These are phyloP conservation scores for Hetaerina titia DNA, from an alignment of 2,888 invertebrate species.

Conservation along the genomic window DNA sequence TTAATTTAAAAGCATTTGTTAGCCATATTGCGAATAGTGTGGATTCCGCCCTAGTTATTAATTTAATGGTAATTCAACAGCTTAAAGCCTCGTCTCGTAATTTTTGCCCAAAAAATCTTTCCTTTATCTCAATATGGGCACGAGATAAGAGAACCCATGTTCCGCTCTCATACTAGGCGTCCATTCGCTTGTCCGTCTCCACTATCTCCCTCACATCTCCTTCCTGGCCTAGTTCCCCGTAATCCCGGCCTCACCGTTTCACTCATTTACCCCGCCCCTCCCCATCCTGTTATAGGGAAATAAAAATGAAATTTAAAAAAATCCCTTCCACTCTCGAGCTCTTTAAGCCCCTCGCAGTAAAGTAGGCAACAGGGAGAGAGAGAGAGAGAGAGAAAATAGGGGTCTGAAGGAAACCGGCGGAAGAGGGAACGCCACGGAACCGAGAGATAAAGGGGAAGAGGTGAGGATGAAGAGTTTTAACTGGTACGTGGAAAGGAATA, in stretches of 20 bases:
- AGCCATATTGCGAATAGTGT: too few species aligned
- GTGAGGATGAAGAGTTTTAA: neutral
- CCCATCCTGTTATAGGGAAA: too few species aligned
- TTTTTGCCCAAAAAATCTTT: neutral
- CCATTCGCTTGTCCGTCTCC: neutral
- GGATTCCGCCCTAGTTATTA: neutral
- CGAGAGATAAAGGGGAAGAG: slow-evolving; percentile 8
- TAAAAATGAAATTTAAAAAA: neutral
- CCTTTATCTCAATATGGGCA: neutral
- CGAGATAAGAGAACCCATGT: neutral
- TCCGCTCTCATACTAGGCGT: neutral
- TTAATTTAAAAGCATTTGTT: too few species aligned
- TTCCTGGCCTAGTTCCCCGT: neutral
- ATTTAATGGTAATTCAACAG: neutral
- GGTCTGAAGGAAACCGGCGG: neutral
- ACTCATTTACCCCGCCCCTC: neutral
- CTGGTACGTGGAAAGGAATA: neutral
- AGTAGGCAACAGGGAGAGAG: neutral
- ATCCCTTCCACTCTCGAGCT: neutral
- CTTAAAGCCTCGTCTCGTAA: neutral
- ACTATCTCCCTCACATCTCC: neutral
- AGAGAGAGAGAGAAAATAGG: neutral
- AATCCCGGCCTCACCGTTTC: neutral
- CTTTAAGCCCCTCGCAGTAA: neutral
- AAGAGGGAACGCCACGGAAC: neutral